phyloP scores from a whole-genome alignment of 2,888 invertebrate genomes.

The Luperina testacea region DNA sequence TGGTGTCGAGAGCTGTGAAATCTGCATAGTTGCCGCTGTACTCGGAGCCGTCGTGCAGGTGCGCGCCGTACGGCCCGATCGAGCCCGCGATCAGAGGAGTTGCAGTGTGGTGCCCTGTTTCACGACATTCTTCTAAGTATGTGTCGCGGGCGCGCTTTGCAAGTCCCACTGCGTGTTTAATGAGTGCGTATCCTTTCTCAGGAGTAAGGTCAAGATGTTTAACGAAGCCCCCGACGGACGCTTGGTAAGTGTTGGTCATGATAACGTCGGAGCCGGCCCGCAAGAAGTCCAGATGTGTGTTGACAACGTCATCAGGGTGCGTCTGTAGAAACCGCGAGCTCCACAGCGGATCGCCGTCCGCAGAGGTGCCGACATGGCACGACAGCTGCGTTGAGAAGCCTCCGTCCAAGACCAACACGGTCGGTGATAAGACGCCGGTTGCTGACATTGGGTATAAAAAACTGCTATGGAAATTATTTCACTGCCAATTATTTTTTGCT shows the following conservation, averaged over 20 bases:
- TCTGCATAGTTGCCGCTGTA: slow-evolving; percentile 95
- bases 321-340: slow-evolving; percentile 95
- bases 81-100: slow-evolving; percentile 94
- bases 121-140: slow-evolving; percentile 87
- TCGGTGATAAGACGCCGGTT: slow-evolving; percentile 51
- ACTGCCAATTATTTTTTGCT: background rate
- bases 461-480: slow-evolving; percentile 1
- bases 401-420: slow-evolving; percentile 90
- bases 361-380: slow-evolving; percentile 92
- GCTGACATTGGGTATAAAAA: slow-evolving; percentile 40
- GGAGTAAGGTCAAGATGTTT: slow-evolving; percentile 92
- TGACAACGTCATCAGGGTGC: slow-evolving; percentile 93
- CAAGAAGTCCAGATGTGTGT: slow-evolving; percentile 95
- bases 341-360: slow-evolving; percentile 97
- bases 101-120: slow-evolving; percentile 59
- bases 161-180: slow-evolving; percentile 92
- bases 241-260: slow-evolving; percentile 97
- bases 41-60: slow-evolving; percentile 96
- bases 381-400: slow-evolving; percentile 95
- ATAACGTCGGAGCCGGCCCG: slow-evolving; percentile 96
- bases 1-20: slow-evolving; percentile 89
- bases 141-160: slow-evolving; percentile 93
- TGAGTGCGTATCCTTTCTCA: slow-evolving; percentile 92
- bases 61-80: slow-evolving; percentile 97
- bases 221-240: slow-evolving; percentile 93